phyloP scores from a whole-genome alignment of 2,888 invertebrate genomes.

The Syrista parreyssii region DNA sequence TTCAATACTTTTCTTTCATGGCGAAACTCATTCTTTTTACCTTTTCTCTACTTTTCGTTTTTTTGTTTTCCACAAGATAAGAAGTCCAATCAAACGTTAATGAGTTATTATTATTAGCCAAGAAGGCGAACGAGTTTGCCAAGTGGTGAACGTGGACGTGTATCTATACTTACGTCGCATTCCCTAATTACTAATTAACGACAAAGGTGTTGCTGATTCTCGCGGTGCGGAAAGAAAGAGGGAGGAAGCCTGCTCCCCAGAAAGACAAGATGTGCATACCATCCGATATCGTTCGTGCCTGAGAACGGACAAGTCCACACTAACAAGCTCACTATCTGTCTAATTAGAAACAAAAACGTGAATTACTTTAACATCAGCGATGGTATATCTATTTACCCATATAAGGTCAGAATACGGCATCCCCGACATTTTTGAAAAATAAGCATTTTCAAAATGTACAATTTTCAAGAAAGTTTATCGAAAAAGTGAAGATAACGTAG shows the following conservation, averaged over 20 bases:
- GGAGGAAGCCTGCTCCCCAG: neutral
- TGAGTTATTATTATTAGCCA: neutral
- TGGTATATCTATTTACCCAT: neutral
- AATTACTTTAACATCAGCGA: neutral
- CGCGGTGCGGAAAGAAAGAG: slow-evolving; percentile 2
- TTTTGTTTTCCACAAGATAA: neutral
- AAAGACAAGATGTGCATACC: neutral
- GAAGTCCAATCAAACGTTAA: neutral
- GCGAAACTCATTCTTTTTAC: neutral
- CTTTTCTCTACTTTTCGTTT: neutral
- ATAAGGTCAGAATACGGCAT: neutral
- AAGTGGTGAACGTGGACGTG: slow-evolving; percentile 8
- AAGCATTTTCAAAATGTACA: neutral
- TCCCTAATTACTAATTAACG: slow-evolving; percentile 25
- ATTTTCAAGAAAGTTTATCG: neutral
- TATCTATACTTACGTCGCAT: slow-evolving; percentile 11
- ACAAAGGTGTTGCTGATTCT: slow-evolving; percentile 18
- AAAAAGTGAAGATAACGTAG: neutral
- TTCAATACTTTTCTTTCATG: too few species aligned
- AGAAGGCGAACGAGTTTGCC: slow-evolving; percentile 8
- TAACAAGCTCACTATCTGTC: slow-evolving; percentile 18
- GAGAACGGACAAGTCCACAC: slow-evolving; percentile 5
- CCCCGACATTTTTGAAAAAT: neutral
- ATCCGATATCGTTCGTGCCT: neutral
- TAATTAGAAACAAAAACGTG: slow-evolving; percentile 17